phyloP scores from a whole-genome alignment of 2,888 invertebrate genomes.

The Odiellus spinosus region DNA sequence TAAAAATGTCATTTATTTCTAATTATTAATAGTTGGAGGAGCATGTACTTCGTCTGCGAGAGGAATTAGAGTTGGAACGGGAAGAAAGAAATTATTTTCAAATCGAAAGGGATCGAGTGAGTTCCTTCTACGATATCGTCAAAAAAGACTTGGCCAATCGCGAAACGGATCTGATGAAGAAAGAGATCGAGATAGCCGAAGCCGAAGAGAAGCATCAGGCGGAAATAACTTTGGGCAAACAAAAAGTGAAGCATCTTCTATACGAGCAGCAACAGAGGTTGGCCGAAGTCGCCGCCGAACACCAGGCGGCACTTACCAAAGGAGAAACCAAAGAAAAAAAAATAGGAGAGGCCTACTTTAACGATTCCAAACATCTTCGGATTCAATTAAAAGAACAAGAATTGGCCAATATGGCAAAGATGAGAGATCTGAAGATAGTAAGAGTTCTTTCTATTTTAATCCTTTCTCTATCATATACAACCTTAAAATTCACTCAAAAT shows the following conservation, averaged over 20 bases:
- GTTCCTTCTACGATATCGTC: neutral
- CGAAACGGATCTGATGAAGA: neutral
- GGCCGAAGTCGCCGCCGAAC: neutral
- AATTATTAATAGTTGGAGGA: neutral
- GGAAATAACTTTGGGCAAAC: neutral
- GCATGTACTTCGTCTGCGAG: neutral
- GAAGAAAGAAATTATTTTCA: constrained; percentile 1
- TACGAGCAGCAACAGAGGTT: neutral
- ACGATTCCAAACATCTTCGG: neutral
- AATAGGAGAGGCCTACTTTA: neutral
- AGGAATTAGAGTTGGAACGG: neutral
- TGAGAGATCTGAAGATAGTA: neutral
- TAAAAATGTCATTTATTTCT: no score
- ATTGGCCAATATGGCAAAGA: neutral
- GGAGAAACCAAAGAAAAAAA: neutral
- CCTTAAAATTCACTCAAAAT: no score
- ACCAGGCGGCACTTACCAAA: neutral
- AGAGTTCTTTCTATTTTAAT: neutral
- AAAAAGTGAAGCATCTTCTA: neutral
- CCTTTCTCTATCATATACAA: no score
- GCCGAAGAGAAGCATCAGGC: constrained; percentile 1
- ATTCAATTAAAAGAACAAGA: neutral
- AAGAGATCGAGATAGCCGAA: neutral
- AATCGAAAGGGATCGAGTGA: neutral
- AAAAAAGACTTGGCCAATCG: neutral